These are phyloP conservation scores for Anableps anableps DNA, from an alignment of 2,797 vertebrate genomes.

Conservation along the genomic window DNA sequence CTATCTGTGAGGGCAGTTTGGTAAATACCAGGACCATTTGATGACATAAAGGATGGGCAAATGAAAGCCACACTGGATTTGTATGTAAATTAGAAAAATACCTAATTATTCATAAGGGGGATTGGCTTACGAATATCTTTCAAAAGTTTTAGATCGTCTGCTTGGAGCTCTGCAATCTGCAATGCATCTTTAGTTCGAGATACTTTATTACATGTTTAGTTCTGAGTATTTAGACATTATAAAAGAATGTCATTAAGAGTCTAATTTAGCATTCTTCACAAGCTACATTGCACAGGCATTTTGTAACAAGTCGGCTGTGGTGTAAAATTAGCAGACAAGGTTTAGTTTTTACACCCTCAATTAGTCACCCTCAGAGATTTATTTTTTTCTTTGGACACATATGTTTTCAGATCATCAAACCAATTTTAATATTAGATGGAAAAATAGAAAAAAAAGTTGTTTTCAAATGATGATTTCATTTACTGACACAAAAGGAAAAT, in stretches of 20 bases:
- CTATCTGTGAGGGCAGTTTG: neutral
- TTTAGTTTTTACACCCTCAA: neutral
- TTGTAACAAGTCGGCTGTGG: neutral
- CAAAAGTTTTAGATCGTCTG: neutral
- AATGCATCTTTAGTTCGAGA: neutral
- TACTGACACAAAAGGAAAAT: neutral
- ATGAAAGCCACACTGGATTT: neutral
- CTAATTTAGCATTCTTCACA: neutral
- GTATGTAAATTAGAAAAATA: neutral
- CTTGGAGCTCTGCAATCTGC: neutral
- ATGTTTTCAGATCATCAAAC: neutral
- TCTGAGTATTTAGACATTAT: neutral
- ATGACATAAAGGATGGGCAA: neutral
- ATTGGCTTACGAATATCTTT: neutral
- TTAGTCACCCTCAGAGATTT: neutral
- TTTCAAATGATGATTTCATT: neutral
- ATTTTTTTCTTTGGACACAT: neutral
- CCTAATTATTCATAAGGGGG: neutral
- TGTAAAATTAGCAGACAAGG: slow-evolving; percentile 3
- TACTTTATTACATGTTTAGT: neutral
- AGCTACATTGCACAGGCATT: neutral
- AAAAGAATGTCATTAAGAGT: neutral
- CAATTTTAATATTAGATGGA: neutral
- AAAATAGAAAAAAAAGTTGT: neutral
- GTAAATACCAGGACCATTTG: neutral